Base-by-base conservation (phyloP, 2,797 vertebrate species). In the Staurois parvus region DNA sequence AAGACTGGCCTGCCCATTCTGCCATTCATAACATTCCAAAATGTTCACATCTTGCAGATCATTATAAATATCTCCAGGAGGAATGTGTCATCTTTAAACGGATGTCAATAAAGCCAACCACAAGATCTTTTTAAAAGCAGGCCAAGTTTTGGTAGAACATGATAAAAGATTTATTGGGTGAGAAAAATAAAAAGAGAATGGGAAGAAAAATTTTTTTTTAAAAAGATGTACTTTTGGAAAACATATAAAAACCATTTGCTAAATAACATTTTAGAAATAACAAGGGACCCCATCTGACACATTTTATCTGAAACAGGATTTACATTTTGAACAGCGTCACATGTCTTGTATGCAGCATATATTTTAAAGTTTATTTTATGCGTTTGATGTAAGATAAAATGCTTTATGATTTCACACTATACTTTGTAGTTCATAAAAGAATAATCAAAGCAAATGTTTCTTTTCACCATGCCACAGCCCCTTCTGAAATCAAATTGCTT, bases 81-180 rank as follows among this genome's bases (percentile, higher is more conserved):
- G 90, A 89, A 89, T 91, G 89, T 67, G 88, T 19, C 70, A 77
- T 87, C 89, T 83, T 81, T 79, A 89, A 89, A 91, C 85, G 85
- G 84, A 88, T 88, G 88, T 59, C 78, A 88, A 85, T 89, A 89
- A 91, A 91, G 86, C 10, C 52, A 82, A 72, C 76, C 66, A 82
- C 87, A 89, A 88, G 72, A 13, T 64, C 64, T 88, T 88, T 90
- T 88, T 81, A 88, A 89, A 89, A 92, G 88, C 84, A 88, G 82
- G 83, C 9, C 89, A 90, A 83, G 88, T 76, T 87, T 88, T 88
- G 17, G 67, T 84, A 85, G 85, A 91, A 88, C 79, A 89, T 89
- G 88, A 90, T 89, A 92, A 91, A 92, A 90, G 84, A 92, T 92
- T 93, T 93, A 93, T 91, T 89, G 87, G 88, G 91, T 90, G 88